These are phyloP conservation scores for Tadarida brasiliensis DNA, from an alignment of 2,797 vertebrate genomes.

Conservation along the genomic window DNA sequence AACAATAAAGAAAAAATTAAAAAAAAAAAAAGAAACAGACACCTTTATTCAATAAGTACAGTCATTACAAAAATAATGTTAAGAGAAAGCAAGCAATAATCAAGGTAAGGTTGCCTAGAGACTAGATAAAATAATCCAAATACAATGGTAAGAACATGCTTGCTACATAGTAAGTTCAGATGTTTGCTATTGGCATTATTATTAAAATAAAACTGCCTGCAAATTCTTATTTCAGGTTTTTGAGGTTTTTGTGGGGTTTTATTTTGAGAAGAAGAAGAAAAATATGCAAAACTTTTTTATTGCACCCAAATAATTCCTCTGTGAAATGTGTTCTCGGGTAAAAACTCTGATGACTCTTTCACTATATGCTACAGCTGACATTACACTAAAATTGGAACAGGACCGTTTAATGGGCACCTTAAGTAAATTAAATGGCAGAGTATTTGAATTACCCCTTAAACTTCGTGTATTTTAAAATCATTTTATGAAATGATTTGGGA, in stretches of 20 bases:
- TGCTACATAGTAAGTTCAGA: not conserved
- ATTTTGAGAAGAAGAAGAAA: not conserved
- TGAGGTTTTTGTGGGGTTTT: not conserved
- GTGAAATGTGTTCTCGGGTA: not conserved
- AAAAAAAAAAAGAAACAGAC: too few species aligned
- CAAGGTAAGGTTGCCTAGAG: not conserved
- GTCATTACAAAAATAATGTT: not conserved
- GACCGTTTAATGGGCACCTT: not conserved
- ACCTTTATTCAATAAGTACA: not conserved
- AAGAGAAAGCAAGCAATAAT: not conserved
- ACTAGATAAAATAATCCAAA: not conserved
- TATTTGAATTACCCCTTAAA: not conserved
- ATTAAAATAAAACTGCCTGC: not conserved
- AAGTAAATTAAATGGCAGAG: not conserved
- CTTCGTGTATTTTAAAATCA: not conserved
- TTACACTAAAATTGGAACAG: not conserved
- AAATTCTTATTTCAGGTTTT: not conserved
- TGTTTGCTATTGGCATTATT: not conserved
- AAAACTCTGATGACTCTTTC: not conserved
- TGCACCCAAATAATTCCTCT: not conserved
- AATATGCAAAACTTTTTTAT: not conserved
- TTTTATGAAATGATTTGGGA: constrained; percentile 9
- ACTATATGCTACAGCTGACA: not conserved
- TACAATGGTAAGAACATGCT: not conserved
- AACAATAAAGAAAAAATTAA: too few species aligned